Base-by-base conservation (phyloP, 2,113 vertebrate genomes). In the Microtus oregoni region DNA sequence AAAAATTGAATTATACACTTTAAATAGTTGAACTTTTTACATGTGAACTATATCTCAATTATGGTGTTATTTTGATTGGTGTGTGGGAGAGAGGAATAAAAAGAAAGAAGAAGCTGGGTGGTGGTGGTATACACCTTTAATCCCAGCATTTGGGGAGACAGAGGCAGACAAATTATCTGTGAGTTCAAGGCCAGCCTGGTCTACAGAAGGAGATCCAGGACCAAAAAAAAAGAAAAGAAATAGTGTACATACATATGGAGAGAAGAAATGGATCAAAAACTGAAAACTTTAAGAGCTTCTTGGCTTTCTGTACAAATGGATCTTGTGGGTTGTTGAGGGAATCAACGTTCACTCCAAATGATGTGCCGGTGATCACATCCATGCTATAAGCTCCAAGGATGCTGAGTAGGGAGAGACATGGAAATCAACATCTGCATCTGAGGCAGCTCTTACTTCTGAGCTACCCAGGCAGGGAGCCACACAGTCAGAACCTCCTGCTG, bases 311-410 rank as follows among this genome's bases (percentile, higher is more conserved):
- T 4, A 99, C 98, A 95, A 99, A 99, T 3, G 99, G 99, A 92
- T 99, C 98, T 5, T 98, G 94, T 24, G 99, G 99, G 86, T 99
- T 98, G 97, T 99, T 99, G 95, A 99, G 98, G 19, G 99, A 99
- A 94, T 99, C 98, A 0, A 99, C 94, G 50, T 99, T 98, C 22
- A 99, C 98, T 63, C 99, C 99, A 24, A 99, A 99, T 0, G 99
- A 98, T 13, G 98, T 99, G 95, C 99, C 99, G 24, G 98, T 98
- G 91, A 99, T 97, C 0, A 99, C 98, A 0, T 99, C 99, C 99
- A 99, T 99, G 96, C 99, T 99, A 97, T 99, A 99, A 0, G 98
- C 98, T 26, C 99, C 99, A 87, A 99, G 99, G 38, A 99, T 70
- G 0, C 99, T 99, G 70, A 63, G 68, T 11, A 78, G 96, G 82